These are phyloP conservation scores for Scopus umbretta DNA, from an alignment of 2,113 vertebrate species.

Conservation along the genomic window DNA sequence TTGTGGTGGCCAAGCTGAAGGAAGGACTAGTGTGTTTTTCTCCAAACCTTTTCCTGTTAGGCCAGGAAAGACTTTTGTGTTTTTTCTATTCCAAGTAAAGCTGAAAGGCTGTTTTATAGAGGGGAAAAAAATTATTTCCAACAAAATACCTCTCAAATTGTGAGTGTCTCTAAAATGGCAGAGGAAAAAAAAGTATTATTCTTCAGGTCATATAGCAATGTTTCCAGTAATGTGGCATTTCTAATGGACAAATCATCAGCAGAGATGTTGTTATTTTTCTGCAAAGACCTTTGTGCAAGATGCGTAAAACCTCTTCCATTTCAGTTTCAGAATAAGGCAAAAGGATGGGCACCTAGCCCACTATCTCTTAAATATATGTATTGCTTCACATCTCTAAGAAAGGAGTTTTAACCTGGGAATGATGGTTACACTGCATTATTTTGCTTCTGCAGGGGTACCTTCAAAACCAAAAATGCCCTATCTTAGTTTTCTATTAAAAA, in stretches of 20 bases:
- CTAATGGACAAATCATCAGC: constrained; percentile 40
- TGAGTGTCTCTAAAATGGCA: background rate
- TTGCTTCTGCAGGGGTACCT: background rate
- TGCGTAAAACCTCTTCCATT: constrained; percentile 32
- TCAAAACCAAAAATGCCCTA: background rate
- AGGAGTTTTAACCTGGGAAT: background rate
- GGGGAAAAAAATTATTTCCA: background rate
- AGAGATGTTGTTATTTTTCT: constrained; percentile 31
- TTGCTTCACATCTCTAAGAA: constrained; percentile 7
- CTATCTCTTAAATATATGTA: background rate
- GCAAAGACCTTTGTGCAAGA: background rate
- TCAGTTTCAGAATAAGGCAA: constrained; percentile 11
- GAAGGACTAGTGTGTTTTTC: background rate
- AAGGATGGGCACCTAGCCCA: background rate
- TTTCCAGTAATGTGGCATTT: constrained; percentile 36
- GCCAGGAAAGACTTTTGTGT: background rate
- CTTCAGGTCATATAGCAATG: constrained; percentile 31
- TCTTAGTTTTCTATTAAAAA: background rate
- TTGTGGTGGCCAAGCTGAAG: background rate
- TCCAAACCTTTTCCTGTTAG: background rate
- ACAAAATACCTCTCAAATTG: background rate
- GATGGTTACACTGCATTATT: constrained; percentile 26
- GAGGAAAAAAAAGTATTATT: background rate
- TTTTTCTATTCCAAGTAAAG: background rate
- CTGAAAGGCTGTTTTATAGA: background rate